phyloP scores from a whole-genome alignment of 2,888 invertebrate species.

The Lamellibrachia satsuma region DNA sequence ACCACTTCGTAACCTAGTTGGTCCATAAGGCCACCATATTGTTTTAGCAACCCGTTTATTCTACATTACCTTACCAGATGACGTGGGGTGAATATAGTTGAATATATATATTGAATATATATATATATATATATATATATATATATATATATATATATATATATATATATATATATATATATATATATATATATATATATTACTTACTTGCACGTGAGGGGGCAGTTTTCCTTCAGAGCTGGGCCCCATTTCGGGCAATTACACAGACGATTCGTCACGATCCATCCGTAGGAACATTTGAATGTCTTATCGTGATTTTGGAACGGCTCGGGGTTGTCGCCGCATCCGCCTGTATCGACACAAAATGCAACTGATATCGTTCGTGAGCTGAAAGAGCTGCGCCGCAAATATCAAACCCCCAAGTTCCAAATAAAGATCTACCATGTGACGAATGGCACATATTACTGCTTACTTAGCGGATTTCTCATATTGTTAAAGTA shows the following conservation, averaged over 20 bases:
- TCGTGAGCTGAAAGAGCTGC: neutral
- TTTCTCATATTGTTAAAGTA: too few species aligned
- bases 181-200: neutral
- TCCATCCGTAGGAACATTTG: neutral
- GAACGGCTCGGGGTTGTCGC: neutral
- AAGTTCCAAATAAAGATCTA: neutral
- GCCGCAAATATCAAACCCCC: neutral
- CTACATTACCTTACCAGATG: too few species aligned
- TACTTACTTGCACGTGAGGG: neutral
- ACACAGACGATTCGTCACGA: neutral
- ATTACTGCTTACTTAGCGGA: too few species aligned
- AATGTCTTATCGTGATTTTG: neutral
- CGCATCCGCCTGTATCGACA: neutral
- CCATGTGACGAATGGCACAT: too few species aligned
- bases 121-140: too few species aligned
- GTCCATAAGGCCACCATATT: too few species aligned
- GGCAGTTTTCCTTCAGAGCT: neutral
- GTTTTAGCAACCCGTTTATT: rapidly evolving
- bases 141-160: too few species aligned
- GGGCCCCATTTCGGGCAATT: neutral
- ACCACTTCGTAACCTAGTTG: too few species aligned
- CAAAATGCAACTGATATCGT: neutral
- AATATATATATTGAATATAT: too few species aligned
- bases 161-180: too few species aligned
- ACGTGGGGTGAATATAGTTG: too few species aligned